These are phyloP conservation scores for Malthinus seriepunctatus DNA, from an alignment of 2,888 invertebrate genomes.

Conservation along the genomic window DNA sequence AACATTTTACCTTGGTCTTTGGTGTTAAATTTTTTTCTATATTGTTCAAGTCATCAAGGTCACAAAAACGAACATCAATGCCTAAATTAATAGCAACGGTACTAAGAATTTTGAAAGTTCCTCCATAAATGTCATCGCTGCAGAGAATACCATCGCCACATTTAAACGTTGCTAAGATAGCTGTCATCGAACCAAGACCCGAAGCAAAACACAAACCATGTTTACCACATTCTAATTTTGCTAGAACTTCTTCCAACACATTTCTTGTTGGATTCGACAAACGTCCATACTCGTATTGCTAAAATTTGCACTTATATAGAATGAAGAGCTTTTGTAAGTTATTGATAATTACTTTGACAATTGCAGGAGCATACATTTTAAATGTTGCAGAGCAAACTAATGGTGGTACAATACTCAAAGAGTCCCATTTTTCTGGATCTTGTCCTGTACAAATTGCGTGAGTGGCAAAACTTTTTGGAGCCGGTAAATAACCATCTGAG, in stretches of 20 bases:
- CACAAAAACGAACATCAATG: constrained; percentile 70
- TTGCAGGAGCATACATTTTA: constrained; percentile 83
- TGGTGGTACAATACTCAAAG: constrained; percentile 84
- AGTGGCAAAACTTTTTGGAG: constrained; percentile 78
- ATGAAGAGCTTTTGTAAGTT: neutral
- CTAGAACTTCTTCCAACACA: constrained; percentile 81
- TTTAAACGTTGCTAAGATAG: constrained; percentile 72
- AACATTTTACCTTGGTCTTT: constrained; percentile 76
- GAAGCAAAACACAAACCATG: constrained; percentile 81
- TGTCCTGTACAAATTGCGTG: constrained; percentile 91
- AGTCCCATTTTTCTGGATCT: constrained; percentile 87
- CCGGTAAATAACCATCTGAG: constrained; percentile 56
- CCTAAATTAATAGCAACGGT: constrained; percentile 60
- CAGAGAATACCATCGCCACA: constrained; percentile 86
- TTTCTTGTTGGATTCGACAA: constrained; percentile 90
- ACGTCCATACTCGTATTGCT: constrained; percentile 86
- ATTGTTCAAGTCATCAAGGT: constrained; percentile 67
- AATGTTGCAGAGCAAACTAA: constrained; percentile 91
- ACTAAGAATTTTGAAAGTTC: constrained; percentile 72
- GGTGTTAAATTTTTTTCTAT: constrained; percentile 68
- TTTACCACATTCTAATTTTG: constrained; percentile 83
- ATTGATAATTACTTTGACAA: neutral
- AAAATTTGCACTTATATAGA: constrained; percentile 29
- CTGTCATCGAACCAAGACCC: constrained; percentile 80
- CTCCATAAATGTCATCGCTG: constrained; percentile 90